Evolutionary conservation across 2,888 invertebrate genomes (phyloP), one percentile per base, ranked within the genome.

Genomic region (Tenthredo distinguenda): DNA sequence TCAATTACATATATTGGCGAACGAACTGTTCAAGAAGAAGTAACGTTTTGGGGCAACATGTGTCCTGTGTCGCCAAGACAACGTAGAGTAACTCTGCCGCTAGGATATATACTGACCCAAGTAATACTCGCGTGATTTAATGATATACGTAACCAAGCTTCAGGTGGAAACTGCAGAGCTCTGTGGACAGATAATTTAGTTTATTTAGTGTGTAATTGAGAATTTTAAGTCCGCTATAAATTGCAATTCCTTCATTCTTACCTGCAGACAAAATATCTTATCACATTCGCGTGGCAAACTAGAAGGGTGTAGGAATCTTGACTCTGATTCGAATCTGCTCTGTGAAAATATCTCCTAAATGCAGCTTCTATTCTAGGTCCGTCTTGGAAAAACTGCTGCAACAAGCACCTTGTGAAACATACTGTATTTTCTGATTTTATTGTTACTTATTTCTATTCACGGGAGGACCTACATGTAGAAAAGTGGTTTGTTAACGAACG

Each of bases 211-310:
- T 2, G 18, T 77, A 31, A 43, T 50, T 26, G 18, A 50, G 6
- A 26, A n/a, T 50, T 18, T 15, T 68, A 37, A 62, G 1, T 12
- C 2, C 12, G 5, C 26, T 77, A 84, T 65, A 12, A 4, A 86
- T 62, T 47, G 2, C 0, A 82, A 84, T 37, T 31, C 43, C 58
- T 76, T 81, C 76, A 72, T 85, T 94, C 94, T 94, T 91, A 97
- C 97, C 97, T 96, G 95, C 98, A 98, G n/a, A 98, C 96, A 92
- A 98, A 98, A 94, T 98, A 99, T 72, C 99, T 95, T 90, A 99
- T 99, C 34, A 99, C 99, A 94, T 99, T 99, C 4, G 98, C 99
- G 93, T 99, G 99, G 89, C 99, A 99, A 1, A 99, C 99, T 84
- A 99, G 94, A 68, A 99, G 93, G 55, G 99, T 99, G 93, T 97